Percentiles rank a stretch among this genome's conserved stretches.
phyloP scores from a whole-genome alignment of 2,113 vertebrate genomes.

The Benitochromis conjunctus region DNA sequence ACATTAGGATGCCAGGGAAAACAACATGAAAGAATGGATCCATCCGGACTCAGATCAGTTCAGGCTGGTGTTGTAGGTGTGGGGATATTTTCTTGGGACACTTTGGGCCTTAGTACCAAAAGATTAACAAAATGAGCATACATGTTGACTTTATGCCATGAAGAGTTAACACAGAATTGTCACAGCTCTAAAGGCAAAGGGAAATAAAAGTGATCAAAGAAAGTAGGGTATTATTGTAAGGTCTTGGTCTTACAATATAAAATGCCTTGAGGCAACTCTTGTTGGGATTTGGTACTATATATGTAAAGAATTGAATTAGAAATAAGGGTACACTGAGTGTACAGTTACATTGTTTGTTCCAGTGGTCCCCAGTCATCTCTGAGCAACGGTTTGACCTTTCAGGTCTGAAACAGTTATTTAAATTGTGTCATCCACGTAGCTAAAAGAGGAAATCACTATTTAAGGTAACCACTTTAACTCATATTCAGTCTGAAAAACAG shows the following conservation, averaged over 20 bases:
- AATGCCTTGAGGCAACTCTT: background rate
- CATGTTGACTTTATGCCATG: background rate
- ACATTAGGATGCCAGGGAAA: accelerated
- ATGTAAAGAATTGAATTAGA: background rate
- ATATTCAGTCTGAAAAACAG: background rate
- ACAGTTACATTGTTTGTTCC: background rate
- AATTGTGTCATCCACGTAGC: background rate
- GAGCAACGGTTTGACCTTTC: background rate
- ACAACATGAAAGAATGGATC: background rate
- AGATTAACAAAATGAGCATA: background rate
- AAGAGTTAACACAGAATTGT: background rate
- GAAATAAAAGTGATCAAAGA: background rate
- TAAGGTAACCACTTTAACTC: background rate
- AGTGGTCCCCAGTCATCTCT: background rate
- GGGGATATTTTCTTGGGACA: background rate
- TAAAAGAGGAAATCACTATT: background rate
- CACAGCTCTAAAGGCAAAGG: background rate
- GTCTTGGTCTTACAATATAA: background rate
- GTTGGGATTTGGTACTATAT: background rate
- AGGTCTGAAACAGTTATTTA: background rate
- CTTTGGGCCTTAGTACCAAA: background rate
- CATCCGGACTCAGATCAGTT: background rate
- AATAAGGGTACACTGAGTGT: background rate
- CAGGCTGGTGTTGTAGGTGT: background rate
- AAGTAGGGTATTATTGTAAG: background rate